These are phyloP conservation scores for Rhingia rostrata DNA, from an alignment of 2,888 invertebrate genomes.

Conservation along the genomic window DNA sequence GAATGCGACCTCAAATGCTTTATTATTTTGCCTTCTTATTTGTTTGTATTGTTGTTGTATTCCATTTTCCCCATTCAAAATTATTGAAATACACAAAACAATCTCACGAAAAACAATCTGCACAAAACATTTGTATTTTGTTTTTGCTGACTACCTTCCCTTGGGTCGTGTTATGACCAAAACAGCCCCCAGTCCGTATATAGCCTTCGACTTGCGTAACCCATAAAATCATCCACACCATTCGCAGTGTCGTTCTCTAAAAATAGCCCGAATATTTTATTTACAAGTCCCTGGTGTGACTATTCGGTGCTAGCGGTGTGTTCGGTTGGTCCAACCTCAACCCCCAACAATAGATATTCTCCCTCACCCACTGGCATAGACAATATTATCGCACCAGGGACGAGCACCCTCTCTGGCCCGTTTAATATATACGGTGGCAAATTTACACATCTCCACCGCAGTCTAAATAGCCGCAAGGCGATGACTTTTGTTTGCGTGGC, in stretches of 20 bases:
- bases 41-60: background rate
- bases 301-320: slow-evolving; percentile 20
- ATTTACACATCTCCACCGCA: slow-evolving; percentile 41
- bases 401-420: slow-evolving; percentile 14
- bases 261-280: slow-evolving; percentile 54
- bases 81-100: slow-evolving; percentile 28
- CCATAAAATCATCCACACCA: slow-evolving; percentile 42
- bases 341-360: slow-evolving; percentile 35
- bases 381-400: slow-evolving; percentile 22
- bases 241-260: slow-evolving; percentile 8
- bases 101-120: slow-evolving; percentile 56
- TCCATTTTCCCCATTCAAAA: background rate
- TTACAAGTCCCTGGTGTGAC: slow-evolving; percentile 59
- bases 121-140: slow-evolving; percentile 51
- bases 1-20: slow-evolving; percentile 55
- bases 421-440: slow-evolving; percentile 37
- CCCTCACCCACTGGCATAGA: slow-evolving; percentile 23
- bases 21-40: slow-evolving; percentile 26
- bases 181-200: slow-evolving; percentile 22
- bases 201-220: slow-evolving; percentile 43
- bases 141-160: slow-evolving; percentile 65
- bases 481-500: slow-evolving; percentile 49
- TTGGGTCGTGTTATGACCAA: slow-evolving; percentile 64
- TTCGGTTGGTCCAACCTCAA: slow-evolving; percentile 4
- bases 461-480: slow-evolving; percentile 61